Evolutionary conservation across 2,797 vertebrate species (phyloP), one percentile per base, ranked within the genome.

Genomic region (Xyrichtys novacula): DNA sequence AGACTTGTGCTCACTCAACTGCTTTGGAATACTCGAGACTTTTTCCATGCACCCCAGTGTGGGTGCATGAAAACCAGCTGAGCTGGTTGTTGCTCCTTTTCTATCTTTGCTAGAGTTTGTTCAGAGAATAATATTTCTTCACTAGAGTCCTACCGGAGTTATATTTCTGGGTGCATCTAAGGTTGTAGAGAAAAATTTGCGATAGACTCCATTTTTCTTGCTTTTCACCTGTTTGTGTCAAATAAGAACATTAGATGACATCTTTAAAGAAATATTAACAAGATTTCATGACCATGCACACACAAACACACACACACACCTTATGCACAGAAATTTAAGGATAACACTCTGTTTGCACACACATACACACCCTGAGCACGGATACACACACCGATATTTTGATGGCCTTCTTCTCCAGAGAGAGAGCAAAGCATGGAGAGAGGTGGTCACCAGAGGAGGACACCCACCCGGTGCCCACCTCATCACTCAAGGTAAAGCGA

Each of bases 71-170:
- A 88, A 95, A 94, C 96, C 96, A 97, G 97, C 95, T 95, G 96
- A 95, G 96, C 96, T 97, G 95, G 91, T 85, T 92, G 82, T 75
- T 92, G 94, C 93, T 95, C 92, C 93, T 96, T 97, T 97, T 97
- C 95, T 97, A 96, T 94, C 95, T 98, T 97, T 97, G 95, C 96
- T 97, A 97, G 94, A 95, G 93, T 93, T 95, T 95, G 91, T 92
- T 94, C 95, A 94, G 85, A 93, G 89, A 91, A 90, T 91, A 89
- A 85, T 93, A 92, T 95, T 95, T 96, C 95, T 95, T 96, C 94
- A 94, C 86, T 86, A 88, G 94, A 91, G 87, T 93, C 93, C 86
- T 77, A 92, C 83, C 75, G 85, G 89, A 92, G 93, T 93, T 94
- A 88, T 90, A 89, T 92, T 92, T 92, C 92, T 93, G 90, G 90